Conservation (phyloP, 2,797 vertebrate genomes). For the Chiroxiphia lanceolata region DNA sequence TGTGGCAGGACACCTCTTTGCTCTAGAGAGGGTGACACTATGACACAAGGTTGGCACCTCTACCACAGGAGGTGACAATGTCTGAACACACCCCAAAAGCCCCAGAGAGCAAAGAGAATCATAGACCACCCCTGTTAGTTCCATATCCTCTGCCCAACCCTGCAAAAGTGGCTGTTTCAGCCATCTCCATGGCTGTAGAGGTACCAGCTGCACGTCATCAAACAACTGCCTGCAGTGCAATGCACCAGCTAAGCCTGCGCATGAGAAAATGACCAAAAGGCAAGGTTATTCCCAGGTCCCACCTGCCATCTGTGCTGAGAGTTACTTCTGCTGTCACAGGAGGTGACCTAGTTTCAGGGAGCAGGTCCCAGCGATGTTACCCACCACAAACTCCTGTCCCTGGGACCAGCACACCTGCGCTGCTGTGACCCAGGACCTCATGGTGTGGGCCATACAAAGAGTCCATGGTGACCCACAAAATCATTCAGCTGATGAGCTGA, state of each 20-base stretch:
- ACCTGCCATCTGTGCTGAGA: not conserved
- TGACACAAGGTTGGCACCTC: not conserved
- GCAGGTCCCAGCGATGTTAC: not conserved
- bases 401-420: not conserved
- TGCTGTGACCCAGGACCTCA: not conserved
- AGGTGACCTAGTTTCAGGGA: slow-evolving; percentile 49
- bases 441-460: not conserved
- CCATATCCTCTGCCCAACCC: not conserved
- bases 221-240: not conserved
- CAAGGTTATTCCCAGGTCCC: not conserved
- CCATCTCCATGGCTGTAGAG: not conserved
- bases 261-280: not conserved
- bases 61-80: not conserved
- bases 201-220: not conserved
- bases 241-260: not conserved
- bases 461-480: slow-evolving; percentile 23
- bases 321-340: not conserved
- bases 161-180: not conserved
- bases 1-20: not conserved
- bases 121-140: not conserved
- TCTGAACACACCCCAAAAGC: not conserved
- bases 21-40: rapidly evolving
- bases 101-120: not conserved
- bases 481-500: not conserved
- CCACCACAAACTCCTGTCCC: not conserved